Conservation (phyloP, 2,888 invertebrate species). For the Deroplatys truncata region DNA sequence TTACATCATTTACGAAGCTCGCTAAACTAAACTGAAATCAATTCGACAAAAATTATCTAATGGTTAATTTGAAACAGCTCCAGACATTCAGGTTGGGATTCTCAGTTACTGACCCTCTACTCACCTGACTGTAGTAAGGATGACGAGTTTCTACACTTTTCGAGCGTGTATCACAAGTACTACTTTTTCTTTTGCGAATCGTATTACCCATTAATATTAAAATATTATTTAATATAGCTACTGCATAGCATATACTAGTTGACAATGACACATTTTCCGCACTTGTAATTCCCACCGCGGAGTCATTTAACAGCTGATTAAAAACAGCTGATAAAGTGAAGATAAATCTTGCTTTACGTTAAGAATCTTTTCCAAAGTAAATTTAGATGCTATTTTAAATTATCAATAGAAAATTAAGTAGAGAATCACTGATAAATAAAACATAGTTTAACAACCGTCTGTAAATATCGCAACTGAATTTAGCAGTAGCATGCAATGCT, state of each 20-base stretch:
- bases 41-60: neutral
- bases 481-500: too few relatives aligned
- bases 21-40: conserved; percentile 53
- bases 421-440: too few relatives aligned
- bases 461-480: too few relatives aligned
- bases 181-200: neutral
- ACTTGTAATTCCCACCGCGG: neutral
- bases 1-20: conserved; percentile 57
- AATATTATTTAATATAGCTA: neutral
- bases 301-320: neutral
- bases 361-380: too few relatives aligned
- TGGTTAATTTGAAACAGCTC: neutral
- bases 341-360: too few relatives aligned
- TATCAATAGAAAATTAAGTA: too few relatives aligned
- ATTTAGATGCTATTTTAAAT: too few relatives aligned
- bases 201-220: conserved; percentile 20
- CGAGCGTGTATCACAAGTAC: neutral
- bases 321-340: too few relatives aligned
- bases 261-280: neutral
- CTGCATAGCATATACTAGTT: neutral
- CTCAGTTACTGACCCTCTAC: neutral
- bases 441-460: too few relatives aligned
- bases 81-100: too few relatives aligned
- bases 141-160: neutral
- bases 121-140: conserved; percentile 24